Evolutionary conservation across 1,140 invertebrate species (phyloP), one percentile per base, ranked within the genome.

Genomic region (Mylabris phalerata): DNA sequence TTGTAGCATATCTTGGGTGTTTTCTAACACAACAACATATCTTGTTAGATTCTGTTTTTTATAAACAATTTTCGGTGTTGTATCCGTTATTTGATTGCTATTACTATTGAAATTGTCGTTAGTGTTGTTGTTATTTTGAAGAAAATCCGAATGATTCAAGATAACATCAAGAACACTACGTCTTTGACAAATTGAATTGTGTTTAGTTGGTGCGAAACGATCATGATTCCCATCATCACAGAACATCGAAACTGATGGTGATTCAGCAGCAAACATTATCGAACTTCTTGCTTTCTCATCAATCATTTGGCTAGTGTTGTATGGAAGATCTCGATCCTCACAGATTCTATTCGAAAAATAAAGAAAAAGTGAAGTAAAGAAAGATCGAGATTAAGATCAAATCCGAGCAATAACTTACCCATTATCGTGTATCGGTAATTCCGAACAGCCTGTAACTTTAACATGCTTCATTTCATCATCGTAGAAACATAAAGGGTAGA

Each of bases 151-250:
- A 70, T 86, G 82, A 55, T 74, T 73, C 11, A 75, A 66, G 55
- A 87, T 83, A 39, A 87, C 78, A 57, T 86, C 83, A 69, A 80
- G 77, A 3, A 80, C 78, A 63, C 82, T 84, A 40, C 77, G 73
- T 42, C 81, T 75, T 48, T 79, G 70, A 66, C 85, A 87, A 10
- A 86, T 73, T 11, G 79, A 73, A 71, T 87, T 87, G 39, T 87
- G 85, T 67, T 84, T 84, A n/a, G 83, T 86, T 0, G 84, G 84
- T 1, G 83, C 80, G 50, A 79, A 77, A 19, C 74, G 69, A 67
- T 86, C 79, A 68, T 86, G 84, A 50, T 77, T 80, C 3, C 75
- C 73, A 40, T 78, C 74, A 63, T 84, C 82, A 63, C 84, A 86
- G 67, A 86, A 86, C 61, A 80, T 76, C 0, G 71, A 75, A 0